Evolutionary conservation across 2,797 vertebrate species (phyloP), one percentile per base, ranked within the genome.

Genomic region (Thalassophryne amazonica): DNA sequence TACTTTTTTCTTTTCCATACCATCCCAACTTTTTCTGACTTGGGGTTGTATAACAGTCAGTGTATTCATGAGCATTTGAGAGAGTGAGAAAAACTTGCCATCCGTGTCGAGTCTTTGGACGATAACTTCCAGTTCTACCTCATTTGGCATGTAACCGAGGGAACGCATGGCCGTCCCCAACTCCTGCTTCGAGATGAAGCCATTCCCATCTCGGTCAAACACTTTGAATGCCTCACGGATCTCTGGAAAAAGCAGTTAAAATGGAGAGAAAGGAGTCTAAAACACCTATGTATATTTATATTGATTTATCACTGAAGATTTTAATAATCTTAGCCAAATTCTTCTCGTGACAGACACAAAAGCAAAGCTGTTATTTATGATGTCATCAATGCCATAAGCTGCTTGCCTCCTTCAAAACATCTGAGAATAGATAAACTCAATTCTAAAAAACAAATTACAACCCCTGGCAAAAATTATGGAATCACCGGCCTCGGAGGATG

Each of bases 131-230:
- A 99, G 90, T 86, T 99, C 97, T 86, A 99, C 97, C 78, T 99
- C 97, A 0, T 98, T 99, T 78, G 97, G 97, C 97, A 99, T 99
- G 88, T 99, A 98, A 22, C 97, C 97, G 81, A 99, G 86, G 2
- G 97, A 99, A 12, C 97, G 93, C 97, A 99, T 99, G 78, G 97
- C 96, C 1, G 92, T 93, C 53, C 96, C 97, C 87, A 99, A 76
- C 86, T 99, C 97, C 87, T 99, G 97, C 92, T 99, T 99, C 53
- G 96, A 99, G 91, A 99, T 99, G 89, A 95, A 98, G 22, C 97
- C 97, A 0, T 99, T 99, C 60, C 97, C 97, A 15, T 99, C 97
- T 0, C 95, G 91, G 87, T 99, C 97, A 23, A 99, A 98, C 57
- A 99, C 95, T 81, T 97, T 97, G 88, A 99, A 99, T 60, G 97